A percentile compares a stretch with the other conserved stretches of the same genome.
These are phyloP conservation scores for Daktulosphaira vitifoliae DNA, from an alignment of 1,140 invertebrate genomes.

Conservation along the genomic window DNA sequence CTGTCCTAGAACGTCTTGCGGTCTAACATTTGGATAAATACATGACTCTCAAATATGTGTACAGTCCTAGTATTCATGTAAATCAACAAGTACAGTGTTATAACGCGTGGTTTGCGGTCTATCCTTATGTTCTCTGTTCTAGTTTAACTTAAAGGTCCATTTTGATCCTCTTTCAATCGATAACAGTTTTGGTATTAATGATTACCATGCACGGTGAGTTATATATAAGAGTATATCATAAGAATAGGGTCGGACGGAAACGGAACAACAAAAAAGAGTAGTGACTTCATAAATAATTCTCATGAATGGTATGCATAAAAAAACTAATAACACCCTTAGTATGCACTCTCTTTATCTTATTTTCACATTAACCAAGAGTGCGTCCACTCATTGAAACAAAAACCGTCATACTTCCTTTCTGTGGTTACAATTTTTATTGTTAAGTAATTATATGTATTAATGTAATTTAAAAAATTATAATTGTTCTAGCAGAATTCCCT, in stretches of 20 bases:
- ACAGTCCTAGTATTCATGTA: background rate
- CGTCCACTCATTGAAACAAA: background rate
- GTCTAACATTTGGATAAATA: background rate
- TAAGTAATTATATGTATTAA: background rate
- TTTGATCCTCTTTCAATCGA: too few relatives aligned
- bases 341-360: too few relatives aligned
- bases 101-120: slow-evolving; percentile 11
- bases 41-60: background rate
- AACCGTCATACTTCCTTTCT: background rate
- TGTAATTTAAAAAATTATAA: too few relatives aligned
- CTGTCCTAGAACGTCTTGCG: slow-evolving; percentile 10
- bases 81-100: slow-evolving; percentile 29
- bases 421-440: background rate
- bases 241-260: too few relatives aligned
- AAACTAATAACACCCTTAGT: background rate
- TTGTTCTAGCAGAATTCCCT: too few relatives aligned
- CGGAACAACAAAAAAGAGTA: background rate
- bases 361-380: background rate
- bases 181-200: too few relatives aligned
- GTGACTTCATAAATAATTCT: background rate
- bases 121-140: too few relatives aligned
- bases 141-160: too few relatives aligned
- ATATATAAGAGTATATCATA: too few relatives aligned
- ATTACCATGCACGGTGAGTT: too few relatives aligned
- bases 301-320: background rate